phyloP scores from a whole-genome alignment of 2,797 vertebrate genomes.

The Scarus forsteni region DNA sequence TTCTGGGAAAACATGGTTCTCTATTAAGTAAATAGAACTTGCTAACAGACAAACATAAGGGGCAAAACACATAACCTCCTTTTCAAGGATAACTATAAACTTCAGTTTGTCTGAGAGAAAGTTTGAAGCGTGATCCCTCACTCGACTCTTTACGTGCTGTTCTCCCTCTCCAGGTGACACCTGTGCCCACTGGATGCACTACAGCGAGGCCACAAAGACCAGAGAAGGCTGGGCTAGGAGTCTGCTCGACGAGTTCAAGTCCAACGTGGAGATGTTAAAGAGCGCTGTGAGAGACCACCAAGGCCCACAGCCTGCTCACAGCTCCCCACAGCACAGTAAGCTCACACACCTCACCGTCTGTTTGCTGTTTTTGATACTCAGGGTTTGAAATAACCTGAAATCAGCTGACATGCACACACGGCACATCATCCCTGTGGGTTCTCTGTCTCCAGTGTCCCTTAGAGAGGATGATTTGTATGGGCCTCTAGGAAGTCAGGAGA shows the following conservation, averaged over 20 bases:
- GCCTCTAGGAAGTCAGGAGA: conserved; percentile 79
- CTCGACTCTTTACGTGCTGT: neutral
- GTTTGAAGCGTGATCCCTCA: too few species aligned
- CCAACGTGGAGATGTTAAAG: conserved; percentile 96
- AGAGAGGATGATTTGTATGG: conserved; percentile 77
- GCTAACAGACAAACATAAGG: too few species aligned
- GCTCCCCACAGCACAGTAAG: conserved; percentile 89
- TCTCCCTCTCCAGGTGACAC: conserved; percentile 85
- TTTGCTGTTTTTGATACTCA: conserved; percentile 4
- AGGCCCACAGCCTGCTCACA: conserved; percentile 75
- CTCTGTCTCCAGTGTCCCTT: conserved; percentile 83
- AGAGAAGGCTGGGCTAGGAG: conserved; percentile 91
- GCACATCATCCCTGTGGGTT: conserved; percentile 69
- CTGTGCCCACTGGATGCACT: conserved; percentile 97
- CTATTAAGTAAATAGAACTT: too few species aligned
- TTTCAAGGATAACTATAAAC: too few species aligned
- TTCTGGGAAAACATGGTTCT: too few species aligned
- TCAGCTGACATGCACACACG: conserved; percentile 16
- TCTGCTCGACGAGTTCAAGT: conserved; percentile 93
- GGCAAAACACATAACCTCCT: too few species aligned
- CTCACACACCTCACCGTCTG: neutral
- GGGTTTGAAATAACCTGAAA: neutral
- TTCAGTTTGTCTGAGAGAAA: too few species aligned
- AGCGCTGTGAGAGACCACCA: conserved; percentile 88
- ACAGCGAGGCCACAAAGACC: conserved; percentile 94